Conservation (phyloP, 2,888 invertebrate species). For the Drosophila greeni region DNA sequence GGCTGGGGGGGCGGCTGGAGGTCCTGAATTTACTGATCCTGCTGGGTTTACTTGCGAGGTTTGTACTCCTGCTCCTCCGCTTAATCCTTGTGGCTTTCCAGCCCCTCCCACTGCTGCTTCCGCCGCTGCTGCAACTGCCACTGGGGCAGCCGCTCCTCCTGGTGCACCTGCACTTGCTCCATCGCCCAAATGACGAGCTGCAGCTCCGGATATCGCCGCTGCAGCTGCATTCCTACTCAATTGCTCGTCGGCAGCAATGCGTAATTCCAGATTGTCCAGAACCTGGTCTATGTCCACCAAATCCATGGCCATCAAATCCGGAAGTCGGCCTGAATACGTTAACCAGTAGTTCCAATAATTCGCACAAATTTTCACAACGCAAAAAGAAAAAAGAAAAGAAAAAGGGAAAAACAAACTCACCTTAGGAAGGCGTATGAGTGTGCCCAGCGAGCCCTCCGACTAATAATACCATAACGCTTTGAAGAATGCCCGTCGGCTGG, state of each 20-base stretch:
- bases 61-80: background rate
- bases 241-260: conserved; percentile 80
- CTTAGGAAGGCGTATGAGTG: conserved; percentile 2
- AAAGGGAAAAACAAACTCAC: conserved; percentile 7
- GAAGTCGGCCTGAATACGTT: background rate
- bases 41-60: conserved; percentile 38
- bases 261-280: conserved; percentile 89
- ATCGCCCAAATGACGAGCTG: conserved; percentile 54
- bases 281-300: conserved; percentile 89
- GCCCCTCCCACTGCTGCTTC: background rate
- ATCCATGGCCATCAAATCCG: conserved; percentile 71
- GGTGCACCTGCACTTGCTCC: conserved; percentile 53
- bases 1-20: background rate
- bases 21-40: background rate
- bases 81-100: conserved; percentile 3
- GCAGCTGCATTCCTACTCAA: conserved; percentile 50
- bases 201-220: conserved; percentile 11
- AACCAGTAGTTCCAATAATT: background rate
- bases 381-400: conserved; percentile 23
- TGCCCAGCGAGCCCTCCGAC: too few species aligned
- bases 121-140: conserved; percentile 29
- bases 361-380: conserved; percentile 27
- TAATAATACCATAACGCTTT: too few species aligned
- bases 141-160: conserved; percentile 28
- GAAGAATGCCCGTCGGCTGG: too few species aligned